Conservation (phyloP, 2,797 vertebrate species). For the Tangara arthus region DNA sequence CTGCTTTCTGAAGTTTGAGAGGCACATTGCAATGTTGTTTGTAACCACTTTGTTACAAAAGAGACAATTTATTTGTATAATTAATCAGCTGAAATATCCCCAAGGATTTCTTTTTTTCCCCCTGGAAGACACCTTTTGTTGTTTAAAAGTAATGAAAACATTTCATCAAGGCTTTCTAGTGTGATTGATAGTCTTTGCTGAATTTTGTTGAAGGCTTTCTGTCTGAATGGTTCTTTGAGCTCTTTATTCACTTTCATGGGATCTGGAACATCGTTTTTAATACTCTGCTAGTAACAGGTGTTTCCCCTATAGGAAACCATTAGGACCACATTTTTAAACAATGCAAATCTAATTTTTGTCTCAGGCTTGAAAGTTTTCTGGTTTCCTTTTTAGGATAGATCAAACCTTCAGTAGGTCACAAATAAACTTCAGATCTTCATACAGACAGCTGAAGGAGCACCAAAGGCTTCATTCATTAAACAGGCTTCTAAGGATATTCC, state of each 20-base stretch:
- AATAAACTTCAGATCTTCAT: background rate
- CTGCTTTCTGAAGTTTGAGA: constrained; percentile 8
- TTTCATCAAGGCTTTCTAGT: constrained; percentile 39
- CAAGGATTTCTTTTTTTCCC: background rate
- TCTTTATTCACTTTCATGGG: constrained; percentile 50
- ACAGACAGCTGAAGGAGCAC: background rate
- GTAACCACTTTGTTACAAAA: constrained; percentile 26
- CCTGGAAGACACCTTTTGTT: constrained; percentile 35
- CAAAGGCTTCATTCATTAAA: background rate
- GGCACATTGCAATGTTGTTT: constrained; percentile 15
- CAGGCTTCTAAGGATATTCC: background rate
- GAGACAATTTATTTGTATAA: constrained; percentile 63
- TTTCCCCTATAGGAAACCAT: constrained; percentile 46
- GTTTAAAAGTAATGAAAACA: constrained; percentile 53
- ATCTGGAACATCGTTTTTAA: constrained; percentile 42
- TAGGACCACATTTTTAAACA: constrained; percentile 52
- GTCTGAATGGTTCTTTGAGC: constrained; percentile 56
- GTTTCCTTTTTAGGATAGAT: background rate
- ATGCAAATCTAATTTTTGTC: constrained; percentile 44
- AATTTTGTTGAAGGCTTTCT: constrained; percentile 50
- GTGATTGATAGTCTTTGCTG: constrained; percentile 53
- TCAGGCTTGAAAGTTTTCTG: background rate
- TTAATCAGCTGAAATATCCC: constrained; percentile 60
- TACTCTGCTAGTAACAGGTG: constrained; percentile 54
- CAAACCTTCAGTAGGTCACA: constrained; percentile 6